Percentiles rank a stretch among this genome's conserved stretches.
These are phyloP conservation scores for Microcaecilia unicolor DNA, from an alignment of 2,797 vertebrate species.

Conservation along the genomic window DNA sequence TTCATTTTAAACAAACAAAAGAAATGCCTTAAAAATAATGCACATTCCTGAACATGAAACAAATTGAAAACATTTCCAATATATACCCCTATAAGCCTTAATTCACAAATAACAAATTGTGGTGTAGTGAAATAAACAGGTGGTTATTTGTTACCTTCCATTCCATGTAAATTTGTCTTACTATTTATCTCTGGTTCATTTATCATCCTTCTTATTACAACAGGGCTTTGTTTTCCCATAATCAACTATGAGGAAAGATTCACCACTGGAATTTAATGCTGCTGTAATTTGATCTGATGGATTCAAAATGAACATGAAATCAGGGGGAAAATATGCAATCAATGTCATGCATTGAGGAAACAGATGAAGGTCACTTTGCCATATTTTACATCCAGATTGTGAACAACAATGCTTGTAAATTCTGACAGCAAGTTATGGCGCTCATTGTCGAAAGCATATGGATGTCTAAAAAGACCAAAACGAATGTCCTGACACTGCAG, in stretches of 20 bases:
- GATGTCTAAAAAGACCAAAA: no score
- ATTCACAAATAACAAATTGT: no score
- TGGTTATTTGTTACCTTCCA: conserved; percentile 27
- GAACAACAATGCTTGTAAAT: conserved; percentile 16
- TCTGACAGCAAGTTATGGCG: conserved; percentile 4
- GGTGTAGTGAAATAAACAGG: no score
- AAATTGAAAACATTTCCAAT: no score
- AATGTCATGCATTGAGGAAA: not conserved
- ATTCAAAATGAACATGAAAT: conserved; percentile 6
- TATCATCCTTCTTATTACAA: not conserved
- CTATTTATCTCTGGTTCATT: not conserved
- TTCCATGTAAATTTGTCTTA: not conserved
- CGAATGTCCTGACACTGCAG: no score
- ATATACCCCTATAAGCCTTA: no score
- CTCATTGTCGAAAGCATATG: conserved; percentile 16
- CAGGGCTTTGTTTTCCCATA: not conserved
- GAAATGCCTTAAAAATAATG: no score
- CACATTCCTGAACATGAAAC: no score
- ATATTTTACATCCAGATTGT: conserved; percentile 12
- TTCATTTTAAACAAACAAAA: no score
- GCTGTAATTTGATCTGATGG: not conserved
- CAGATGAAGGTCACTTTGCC: not conserved
- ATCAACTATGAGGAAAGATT: not conserved
- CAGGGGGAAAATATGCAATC: not conserved
- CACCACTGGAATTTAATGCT: not conserved